A percentile compares a stretch with the other conserved stretches of the same genome.
phyloP scores from a whole-genome alignment of 2,113 vertebrate genomes.

The Synodontis membranacea region DNA sequence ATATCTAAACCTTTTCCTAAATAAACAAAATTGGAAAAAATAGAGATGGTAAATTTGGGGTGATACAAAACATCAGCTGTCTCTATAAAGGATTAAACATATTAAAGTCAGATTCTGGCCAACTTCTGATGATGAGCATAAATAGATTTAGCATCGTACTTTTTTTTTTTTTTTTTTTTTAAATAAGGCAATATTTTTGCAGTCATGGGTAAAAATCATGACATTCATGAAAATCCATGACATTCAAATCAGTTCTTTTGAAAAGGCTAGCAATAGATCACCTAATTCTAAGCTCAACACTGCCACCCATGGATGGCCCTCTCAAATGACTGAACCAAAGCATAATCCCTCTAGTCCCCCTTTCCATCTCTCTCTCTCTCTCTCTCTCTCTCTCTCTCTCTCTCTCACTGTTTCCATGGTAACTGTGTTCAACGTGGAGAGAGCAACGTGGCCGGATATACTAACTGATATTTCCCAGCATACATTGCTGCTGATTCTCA shows the following conservation, averaged over 20 bases:
- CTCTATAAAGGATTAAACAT: too few species aligned
- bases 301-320: slow-evolving; percentile 23
- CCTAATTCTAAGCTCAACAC: slow-evolving; percentile 36
- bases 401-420: slow-evolving; percentile 53
- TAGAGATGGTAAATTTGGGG: background rate
- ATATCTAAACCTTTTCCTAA: background rate
- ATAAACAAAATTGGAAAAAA: background rate
- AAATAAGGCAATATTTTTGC: background rate
- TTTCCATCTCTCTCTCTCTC: slow-evolving; percentile 1
- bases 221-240: too few species aligned
- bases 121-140: background rate
- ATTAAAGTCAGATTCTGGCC: background rate
- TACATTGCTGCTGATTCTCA: slow-evolving; percentile 34
- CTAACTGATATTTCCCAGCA: slow-evolving; percentile 55
- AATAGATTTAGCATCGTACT: background rate
- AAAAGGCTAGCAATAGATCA: slow-evolving; percentile 9
- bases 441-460: slow-evolving; percentile 53
- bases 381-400: background rate
- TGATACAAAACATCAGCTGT: background rate
- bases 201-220: background rate
- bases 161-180: too few species aligned
- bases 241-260: background rate
- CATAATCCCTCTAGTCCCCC: background rate
- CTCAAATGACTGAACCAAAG: slow-evolving; percentile 28
- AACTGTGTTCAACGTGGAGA: slow-evolving; percentile 51